phyloP scores from a whole-genome alignment of 2,113 vertebrate genomes.

The Corythoichthys intestinalis region DNA sequence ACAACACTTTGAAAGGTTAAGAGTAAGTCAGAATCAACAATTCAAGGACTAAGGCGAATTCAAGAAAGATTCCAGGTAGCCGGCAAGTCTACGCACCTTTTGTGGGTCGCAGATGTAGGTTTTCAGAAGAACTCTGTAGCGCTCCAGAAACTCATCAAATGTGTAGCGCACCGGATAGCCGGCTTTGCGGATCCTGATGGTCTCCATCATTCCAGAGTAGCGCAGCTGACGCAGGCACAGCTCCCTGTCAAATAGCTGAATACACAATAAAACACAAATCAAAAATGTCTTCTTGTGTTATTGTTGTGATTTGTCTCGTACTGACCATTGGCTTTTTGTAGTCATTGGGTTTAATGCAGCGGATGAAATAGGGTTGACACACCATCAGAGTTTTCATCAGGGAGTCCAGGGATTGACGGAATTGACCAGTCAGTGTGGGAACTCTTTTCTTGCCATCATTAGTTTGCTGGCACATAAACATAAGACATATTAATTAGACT shows the following conservation, averaged over 20 bases:
- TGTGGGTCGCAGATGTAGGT: slow-evolving; percentile 63
- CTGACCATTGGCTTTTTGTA: slow-evolving; percentile 92
- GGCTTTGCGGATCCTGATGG: slow-evolving; percentile 85
- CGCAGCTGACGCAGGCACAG: slow-evolving; percentile 89
- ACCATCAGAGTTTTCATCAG: slow-evolving; percentile 88
- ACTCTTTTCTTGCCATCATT: slow-evolving; percentile 74
- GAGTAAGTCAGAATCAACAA: background rate
- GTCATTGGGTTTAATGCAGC: slow-evolving; percentile 97
- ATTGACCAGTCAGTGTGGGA: slow-evolving; percentile 84
- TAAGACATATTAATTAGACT: background rate
- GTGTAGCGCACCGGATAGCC: slow-evolving; percentile 90
- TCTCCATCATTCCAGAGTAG: slow-evolving; percentile 97
- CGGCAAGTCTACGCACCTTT: slow-evolving; percentile 48
- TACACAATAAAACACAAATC: background rate
- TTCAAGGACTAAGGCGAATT: background rate
- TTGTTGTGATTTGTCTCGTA: background rate
- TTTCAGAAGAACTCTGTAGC: slow-evolving; percentile 79
- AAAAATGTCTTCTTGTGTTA: background rate
- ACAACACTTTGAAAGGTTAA: background rate
- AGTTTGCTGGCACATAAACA: slow-evolving; percentile 56
- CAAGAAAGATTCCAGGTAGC: too few relatives aligned
- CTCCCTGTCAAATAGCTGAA: slow-evolving; percentile 86
- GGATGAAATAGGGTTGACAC: slow-evolving; percentile 93
- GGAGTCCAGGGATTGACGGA: slow-evolving; percentile 91
- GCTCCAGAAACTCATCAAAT: slow-evolving; percentile 82